These are phyloP conservation scores for Caenorhabditis sp. DNA, from an alignment of 2,888 invertebrate species.

Conservation along the genomic window DNA sequence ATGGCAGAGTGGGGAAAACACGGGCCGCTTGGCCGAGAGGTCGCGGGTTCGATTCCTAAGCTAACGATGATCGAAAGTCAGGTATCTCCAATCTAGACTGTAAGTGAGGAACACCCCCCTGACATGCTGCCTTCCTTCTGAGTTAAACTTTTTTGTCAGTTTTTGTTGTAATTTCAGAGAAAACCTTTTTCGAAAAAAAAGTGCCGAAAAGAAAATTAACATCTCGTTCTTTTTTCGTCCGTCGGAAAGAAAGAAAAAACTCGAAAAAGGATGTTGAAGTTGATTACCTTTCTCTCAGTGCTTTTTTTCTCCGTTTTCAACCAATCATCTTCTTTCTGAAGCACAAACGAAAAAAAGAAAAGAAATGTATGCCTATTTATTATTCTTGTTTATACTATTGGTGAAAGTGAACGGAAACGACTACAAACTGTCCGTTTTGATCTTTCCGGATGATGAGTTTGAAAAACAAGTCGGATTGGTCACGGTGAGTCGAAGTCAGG, in stretches of 20 bases:
- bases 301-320: constrained; percentile 7
- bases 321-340: constrained; percentile 2
- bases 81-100: constrained; percentile 47
- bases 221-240: not conserved
- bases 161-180: too few relatives aligned
- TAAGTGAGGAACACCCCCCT: constrained; percentile 39
- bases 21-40: not conserved
- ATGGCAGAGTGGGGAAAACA: not conserved
- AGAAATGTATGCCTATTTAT: not conserved
- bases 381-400: not conserved
- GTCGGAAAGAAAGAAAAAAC: not conserved
- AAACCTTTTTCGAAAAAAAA: not conserved
- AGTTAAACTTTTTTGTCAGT: constrained; percentile 31
- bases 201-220: not conserved
- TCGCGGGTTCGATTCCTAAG: not conserved
- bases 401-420: constrained; percentile 1
- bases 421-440: constrained; percentile 47
- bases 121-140: constrained; percentile 56
- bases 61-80: constrained; percentile 47
- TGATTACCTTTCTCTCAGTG: not conserved
- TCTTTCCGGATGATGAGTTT: constrained; percentile 39
- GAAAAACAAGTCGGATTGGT: constrained; percentile 37
- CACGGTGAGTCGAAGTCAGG: constrained; percentile 30
- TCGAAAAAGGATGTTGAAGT: not conserved
- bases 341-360: not conserved